A percentile compares a stretch with the other conserved stretches of the same genome.
phyloP scores from a whole-genome alignment of 2,797 vertebrate genomes.

The Alfaro cultratus region DNA sequence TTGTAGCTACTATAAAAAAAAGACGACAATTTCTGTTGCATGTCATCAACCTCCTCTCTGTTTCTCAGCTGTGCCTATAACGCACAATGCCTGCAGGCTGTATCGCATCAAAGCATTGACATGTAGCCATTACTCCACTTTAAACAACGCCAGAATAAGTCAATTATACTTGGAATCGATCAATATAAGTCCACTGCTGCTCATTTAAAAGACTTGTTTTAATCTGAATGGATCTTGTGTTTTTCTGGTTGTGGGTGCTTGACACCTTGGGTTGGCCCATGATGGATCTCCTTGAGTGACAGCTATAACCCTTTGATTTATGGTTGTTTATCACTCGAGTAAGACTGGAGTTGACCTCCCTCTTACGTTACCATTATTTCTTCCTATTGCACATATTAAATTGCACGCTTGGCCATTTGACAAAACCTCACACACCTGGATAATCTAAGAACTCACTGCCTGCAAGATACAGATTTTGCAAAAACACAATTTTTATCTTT shows the following conservation, averaged over 20 bases:
- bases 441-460: not conserved
- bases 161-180: constrained; percentile 75
- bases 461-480: not conserved
- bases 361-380: constrained; percentile 31
- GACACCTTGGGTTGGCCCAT: not conserved
- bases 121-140: constrained; percentile 58
- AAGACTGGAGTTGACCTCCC: constrained; percentile 54
- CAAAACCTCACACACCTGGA: constrained; percentile 14
- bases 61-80: constrained; percentile 34
- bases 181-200: constrained; percentile 62
- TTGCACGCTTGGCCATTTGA: constrained; percentile 12
- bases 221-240: constrained; percentile 60
- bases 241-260: not conserved
- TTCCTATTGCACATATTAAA: constrained; percentile 47
- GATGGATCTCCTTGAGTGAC: constrained; percentile 59
- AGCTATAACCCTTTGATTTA: constrained; percentile 61
- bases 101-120: constrained; percentile 52
- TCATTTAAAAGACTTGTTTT: constrained; percentile 72
- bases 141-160: constrained; percentile 72
- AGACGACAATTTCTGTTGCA: constrained; percentile 6
- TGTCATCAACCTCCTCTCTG: constrained; percentile 22
- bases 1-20: not conserved
- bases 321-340: constrained; percentile 55
- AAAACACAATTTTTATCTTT: not conserved
- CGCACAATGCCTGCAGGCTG: constrained; percentile 39